Evolutionary conservation across 2,113 vertebrate species (phyloP), one percentile per base, ranked within the genome.

Genomic region (Oceanodroma tethys): DNA sequence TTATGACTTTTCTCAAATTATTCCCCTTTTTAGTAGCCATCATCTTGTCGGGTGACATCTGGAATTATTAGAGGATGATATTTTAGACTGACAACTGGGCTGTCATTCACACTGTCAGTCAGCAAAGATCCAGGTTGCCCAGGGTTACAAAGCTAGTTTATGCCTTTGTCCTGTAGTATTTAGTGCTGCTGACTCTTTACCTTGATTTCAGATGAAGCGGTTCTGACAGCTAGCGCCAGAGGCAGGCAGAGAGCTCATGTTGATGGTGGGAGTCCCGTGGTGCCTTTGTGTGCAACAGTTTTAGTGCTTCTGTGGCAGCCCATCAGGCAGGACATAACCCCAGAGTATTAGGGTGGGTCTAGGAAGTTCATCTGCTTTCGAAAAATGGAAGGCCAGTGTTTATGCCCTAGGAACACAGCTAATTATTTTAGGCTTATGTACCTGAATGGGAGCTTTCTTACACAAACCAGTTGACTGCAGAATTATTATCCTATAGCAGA

Each of bases 51-150:
- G 81, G 67, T 93, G 94, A 97, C 93, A 96, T 97, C 78, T 96
- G 93, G 81, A 95, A 95, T 93, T 87, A 95, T 96, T 94, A 93
- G 78, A 86, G 63, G 91, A 95, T 26, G 74, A 86, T 90, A 88
- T 94, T 96, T 95, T 83, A 94, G 94, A 96, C 84, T 95, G 97
- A 96, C 95, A 95, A 95, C 94, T 45, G 81, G 84, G 71, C 93
- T 96, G 96, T 90, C 94, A 95, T 81, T 97, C 97, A 88, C 74
- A 71, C 66, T 94, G 94, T 93, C 95, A 96, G 91, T 95, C 95
- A 94, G 89, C 93, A 97, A 97, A 97, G 95, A 95, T 60, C 81
- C 93, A 91, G 84, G 97, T 97, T 97, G 95, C 95, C 97, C 84
- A 96, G 95, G 97, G 96, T 97, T 96, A 97, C 96, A 90, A 93